Evolutionary conservation across 2,113 vertebrate species (phyloP), one percentile per base, ranked within the genome.

Genomic region (Cynopterus brachyotis): DNA sequence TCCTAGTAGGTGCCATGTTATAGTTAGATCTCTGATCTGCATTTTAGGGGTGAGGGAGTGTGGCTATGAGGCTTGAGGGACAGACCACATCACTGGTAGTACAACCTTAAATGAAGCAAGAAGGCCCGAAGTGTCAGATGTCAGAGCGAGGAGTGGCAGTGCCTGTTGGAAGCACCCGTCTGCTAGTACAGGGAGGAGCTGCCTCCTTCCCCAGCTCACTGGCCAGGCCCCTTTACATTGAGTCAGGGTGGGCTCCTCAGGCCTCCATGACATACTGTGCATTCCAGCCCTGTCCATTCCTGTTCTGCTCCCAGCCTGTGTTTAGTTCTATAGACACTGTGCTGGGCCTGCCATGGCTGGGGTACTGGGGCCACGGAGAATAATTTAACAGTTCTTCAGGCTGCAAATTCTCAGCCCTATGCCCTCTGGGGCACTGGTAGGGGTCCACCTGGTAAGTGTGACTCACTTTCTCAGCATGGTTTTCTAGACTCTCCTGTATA

Each of bases 171-270:
- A 30, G 69, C 53, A 1, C 19, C 30, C 3, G 0, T 47, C 32
- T 55, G 47, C 62, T 9, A 11, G n/a, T 13, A 66, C 15, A 13
- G 26, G 30, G n/a, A 95, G 64, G 42, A 62, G 11, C 16, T 10
- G 11, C 72, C 60, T 59, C 73, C 72, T 47, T 47, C 20, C 73
- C 47, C 2, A 0, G 28, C 32, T 40, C 37, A 15, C 50, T 9
- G 9, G 40, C n/a, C 88, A n/a, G 47, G 32, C 6, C 10, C 20
- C 60, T 50, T 0, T 26, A 35, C 60, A 4, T 7, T 0, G 10
- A 45, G n/a, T 5, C 67, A 3, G 32, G 16, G 15, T 3, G 9
- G 53, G 66, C 5, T 32, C n/a, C 57, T 84, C 26, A 5, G 79
- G 79, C 64, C 35, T 50, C 10, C 57, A 4, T 0, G 5, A 19